Evolutionary conservation across 2,888 invertebrate genomes (phyloP).

Genomic region (Melitaea athalia): DNA sequence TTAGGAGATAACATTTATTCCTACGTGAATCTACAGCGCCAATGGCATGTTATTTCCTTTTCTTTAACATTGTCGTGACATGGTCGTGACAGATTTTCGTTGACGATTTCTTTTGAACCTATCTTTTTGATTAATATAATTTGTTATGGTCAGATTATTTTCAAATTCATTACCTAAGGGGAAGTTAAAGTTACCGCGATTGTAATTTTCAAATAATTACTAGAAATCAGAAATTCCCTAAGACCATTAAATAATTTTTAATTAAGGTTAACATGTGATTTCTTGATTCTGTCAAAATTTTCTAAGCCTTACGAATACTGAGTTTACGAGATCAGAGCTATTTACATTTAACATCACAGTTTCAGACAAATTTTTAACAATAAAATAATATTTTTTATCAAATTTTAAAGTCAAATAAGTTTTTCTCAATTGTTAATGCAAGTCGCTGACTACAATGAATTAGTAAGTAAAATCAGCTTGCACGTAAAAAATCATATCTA

Average conservation of each 20-base stretch:
- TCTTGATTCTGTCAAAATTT: too few relatives aligned
- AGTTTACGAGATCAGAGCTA: too few relatives aligned
- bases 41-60: background rate
- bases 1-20: slow-evolving; percentile 26
- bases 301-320: too few relatives aligned
- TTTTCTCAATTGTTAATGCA: background rate
- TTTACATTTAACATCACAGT: too few relatives aligned
- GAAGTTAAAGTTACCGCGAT: too few relatives aligned
- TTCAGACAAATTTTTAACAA: background rate
- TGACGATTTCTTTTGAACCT: background rate
- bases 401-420: background rate
- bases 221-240: too few relatives aligned
- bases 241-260: too few relatives aligned
- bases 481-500: slow-evolving; percentile 13
- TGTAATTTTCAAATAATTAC: too few relatives aligned
- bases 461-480: background rate
- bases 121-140: background rate
- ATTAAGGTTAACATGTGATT: too few relatives aligned
- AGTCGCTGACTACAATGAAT: slow-evolving; percentile 5
- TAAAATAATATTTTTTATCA: background rate
- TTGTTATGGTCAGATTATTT: too few relatives aligned
- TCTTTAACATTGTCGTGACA: background rate
- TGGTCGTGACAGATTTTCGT: background rate
- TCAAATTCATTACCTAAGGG: too few relatives aligned
- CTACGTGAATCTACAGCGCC: slow-evolving; percentile 30